Conservation (phyloP, 2,113 vertebrate species). For the Triplophysa dalaica region DNA sequence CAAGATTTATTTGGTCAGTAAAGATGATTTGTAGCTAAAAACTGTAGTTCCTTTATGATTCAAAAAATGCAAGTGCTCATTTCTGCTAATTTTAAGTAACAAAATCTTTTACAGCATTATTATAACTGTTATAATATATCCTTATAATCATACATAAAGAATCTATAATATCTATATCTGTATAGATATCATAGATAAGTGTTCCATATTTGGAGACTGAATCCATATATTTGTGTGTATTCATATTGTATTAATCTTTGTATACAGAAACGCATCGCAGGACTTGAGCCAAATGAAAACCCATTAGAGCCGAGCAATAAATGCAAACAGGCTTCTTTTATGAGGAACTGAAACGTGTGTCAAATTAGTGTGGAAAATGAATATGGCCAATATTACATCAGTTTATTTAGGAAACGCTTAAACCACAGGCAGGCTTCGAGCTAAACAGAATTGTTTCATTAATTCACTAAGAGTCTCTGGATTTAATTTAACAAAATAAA, state of each 20-base stretch:
- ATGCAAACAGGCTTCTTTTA: slow-evolving; percentile 50
- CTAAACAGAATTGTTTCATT: slow-evolving; percentile 41
- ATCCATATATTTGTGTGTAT: neutral
- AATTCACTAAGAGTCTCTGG: slow-evolving; percentile 55
- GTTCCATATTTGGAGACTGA: neutral
- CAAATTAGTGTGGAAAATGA: slow-evolving; percentile 56
- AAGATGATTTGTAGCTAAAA: no score
- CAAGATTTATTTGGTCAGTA: no score
- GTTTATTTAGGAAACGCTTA: slow-evolving; percentile 58
- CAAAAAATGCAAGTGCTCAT: no score
- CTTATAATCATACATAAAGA: no score
- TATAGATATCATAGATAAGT: neutral
- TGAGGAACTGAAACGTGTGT: slow-evolving; percentile 59
- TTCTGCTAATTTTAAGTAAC: no score
- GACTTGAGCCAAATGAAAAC: slow-evolving; percentile 61
- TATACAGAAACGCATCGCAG: neutral
- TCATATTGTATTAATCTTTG: neutral
- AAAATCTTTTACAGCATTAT: no score
- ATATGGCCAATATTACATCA: slow-evolving; percentile 49
- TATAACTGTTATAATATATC: no score
- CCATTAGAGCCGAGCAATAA: slow-evolving; percentile 60
- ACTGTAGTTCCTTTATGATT: no score
- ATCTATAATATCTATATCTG: no score
- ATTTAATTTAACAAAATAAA: slow-evolving; percentile 68
- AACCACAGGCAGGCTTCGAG: slow-evolving; percentile 51